Evolutionary conservation across 2,888 invertebrate genomes (phyloP).

Genomic region (Callinectes sapidus): DNA sequence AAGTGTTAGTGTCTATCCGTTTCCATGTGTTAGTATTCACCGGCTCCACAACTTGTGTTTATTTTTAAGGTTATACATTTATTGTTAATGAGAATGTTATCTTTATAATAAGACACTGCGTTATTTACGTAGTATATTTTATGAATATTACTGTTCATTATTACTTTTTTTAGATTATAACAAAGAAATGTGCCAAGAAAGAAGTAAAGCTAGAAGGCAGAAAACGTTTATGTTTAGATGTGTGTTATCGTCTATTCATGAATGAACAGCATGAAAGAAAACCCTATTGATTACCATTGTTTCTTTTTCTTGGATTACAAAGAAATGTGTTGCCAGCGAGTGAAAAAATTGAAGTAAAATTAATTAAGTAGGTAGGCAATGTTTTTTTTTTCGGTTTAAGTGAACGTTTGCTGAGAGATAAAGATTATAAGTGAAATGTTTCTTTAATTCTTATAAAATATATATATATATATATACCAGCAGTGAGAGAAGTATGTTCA

Average conservation of each 20-base stretch:
- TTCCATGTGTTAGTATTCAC: conserved; percentile 1
- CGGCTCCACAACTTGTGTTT: background rate
- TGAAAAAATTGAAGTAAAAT: too few relatives aligned
- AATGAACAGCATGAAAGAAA: background rate
- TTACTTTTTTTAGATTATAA: background rate
- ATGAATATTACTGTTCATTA: background rate
- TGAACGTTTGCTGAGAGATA: too few relatives aligned
- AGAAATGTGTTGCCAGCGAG: too few relatives aligned
- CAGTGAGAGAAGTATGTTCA: too few relatives aligned
- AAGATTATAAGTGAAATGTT: too few relatives aligned
- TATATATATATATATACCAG: too few relatives aligned
- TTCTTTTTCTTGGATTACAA: too few relatives aligned
- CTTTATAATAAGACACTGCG: conserved; percentile 1
- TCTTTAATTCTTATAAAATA: too few relatives aligned
- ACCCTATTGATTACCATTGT: too few relatives aligned
- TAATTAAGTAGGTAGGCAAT: too few relatives aligned
- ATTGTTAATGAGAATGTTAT: conserved; percentile 29
- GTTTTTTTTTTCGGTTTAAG: too few relatives aligned
- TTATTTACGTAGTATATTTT: background rate
- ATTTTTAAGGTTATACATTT: conserved; percentile 44
- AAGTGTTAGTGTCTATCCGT: background rate
- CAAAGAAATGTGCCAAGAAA: background rate
- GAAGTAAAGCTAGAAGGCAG: background rate
- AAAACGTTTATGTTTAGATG: background rate
- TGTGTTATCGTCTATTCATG: background rate